phyloP scores from a whole-genome alignment of 2,888 invertebrate species.

The Piscicola geometra region DNA sequence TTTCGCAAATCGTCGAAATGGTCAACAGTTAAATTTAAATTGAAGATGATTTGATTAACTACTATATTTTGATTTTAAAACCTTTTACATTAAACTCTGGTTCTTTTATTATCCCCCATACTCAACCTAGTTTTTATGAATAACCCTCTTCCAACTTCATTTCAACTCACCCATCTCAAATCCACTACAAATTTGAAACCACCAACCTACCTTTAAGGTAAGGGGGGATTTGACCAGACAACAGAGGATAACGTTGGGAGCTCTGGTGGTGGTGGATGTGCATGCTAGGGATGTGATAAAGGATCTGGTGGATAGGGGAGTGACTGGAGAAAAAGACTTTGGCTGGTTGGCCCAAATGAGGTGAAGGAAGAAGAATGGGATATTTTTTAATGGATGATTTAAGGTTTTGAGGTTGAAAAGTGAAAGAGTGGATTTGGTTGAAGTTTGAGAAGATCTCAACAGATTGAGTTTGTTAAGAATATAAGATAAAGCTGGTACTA shows the following conservation, averaged over 20 bases:
- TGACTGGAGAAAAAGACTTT: slow-evolving; percentile 73
- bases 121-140: too few species aligned
- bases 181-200: too few species aligned
- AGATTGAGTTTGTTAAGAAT: too few species aligned
- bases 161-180: too few species aligned
- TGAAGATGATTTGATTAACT: background rate
- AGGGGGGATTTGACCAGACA: slow-evolving; percentile 76
- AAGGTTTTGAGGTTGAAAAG: too few species aligned
- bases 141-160: too few species aligned
- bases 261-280: slow-evolving; percentile 84
- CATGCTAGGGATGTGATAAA: slow-evolving; percentile 82
- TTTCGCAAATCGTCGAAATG: slow-evolving; percentile 67
- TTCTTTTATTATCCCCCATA: too few species aligned
- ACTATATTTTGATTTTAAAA: background rate
- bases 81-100: background rate
- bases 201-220: slow-evolving; percentile 51
- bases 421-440: background rate
- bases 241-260: slow-evolving; percentile 82
- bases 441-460: too few species aligned
- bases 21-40: background rate
- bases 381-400: too few species aligned
- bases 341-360: slow-evolving; percentile 80
- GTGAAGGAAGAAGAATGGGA: too few species aligned
- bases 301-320: slow-evolving; percentile 59
- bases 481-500: too few species aligned